Conservation (phyloP, 64 coral and sea anemone genomes). For the Pachyseris speciosa region DNA sequence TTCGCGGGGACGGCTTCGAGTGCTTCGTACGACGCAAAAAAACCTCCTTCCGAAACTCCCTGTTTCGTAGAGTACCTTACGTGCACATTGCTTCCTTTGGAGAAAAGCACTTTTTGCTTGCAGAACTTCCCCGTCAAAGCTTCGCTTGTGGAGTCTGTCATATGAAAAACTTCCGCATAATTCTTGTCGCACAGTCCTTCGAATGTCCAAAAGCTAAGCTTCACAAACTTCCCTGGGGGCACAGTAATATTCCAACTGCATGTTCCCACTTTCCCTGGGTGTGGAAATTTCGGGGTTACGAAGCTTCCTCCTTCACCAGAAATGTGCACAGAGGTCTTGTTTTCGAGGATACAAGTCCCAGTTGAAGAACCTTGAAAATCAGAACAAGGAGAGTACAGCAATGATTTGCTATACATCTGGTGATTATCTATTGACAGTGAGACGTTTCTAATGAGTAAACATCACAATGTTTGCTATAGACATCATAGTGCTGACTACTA, state of each 20-base stretch:
- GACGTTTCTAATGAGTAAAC: too few species aligned
- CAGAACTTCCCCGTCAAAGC: neutral
- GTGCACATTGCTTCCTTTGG: neutral
- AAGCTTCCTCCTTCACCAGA: neutral
- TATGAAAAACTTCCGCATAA: slow-evolving; percentile 31
- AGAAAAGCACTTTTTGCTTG: neutral
- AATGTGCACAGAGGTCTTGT: neutral
- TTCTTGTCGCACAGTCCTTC: neutral
- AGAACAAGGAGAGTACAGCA: neutral
- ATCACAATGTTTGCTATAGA: too few species aligned
- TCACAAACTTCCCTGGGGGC: slow-evolving; percentile 36
- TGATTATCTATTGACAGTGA: neutral
- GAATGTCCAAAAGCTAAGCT: neutral
- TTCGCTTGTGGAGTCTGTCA: neutral
- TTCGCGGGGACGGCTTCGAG: neutral
- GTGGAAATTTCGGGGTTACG: neutral
- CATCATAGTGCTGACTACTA: too few species aligned
- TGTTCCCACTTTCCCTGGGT: neutral
- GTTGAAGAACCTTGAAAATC: neutral
- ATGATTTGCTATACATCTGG: too few species aligned
- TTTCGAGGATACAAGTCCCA: neutral
- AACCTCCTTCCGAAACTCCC: neutral
- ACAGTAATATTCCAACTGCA: slow-evolving; percentile 30
- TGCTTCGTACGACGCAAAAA: slow-evolving; percentile 1
- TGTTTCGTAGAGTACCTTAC: neutral